phyloP scores from a whole-genome alignment of 1,140 invertebrate species.

The Drosophila neocordata region DNA sequence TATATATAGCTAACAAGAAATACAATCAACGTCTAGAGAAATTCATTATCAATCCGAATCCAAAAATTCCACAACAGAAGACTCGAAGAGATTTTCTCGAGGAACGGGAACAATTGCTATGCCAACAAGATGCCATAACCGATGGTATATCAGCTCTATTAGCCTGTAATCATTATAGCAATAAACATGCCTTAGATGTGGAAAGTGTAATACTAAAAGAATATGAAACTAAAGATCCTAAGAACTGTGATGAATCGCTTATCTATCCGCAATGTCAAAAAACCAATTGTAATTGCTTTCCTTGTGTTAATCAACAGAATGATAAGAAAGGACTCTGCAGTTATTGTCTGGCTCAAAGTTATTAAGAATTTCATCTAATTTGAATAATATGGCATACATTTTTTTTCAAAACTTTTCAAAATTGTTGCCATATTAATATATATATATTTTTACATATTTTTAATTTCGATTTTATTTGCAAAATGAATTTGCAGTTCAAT shows the following conservation, averaged over 20 bases:
- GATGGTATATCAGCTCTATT: neutral
- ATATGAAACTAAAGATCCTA: neutral
- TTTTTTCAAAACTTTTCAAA: too few species aligned
- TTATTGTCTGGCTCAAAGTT: neutral
- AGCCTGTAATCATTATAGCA: neutral
- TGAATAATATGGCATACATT: too few species aligned
- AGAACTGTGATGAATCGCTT: neutral
- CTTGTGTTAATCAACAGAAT: neutral
- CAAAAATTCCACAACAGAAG: constrained; percentile 5
- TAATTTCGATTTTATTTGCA: neutral
- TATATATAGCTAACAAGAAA: constrained; percentile 15
- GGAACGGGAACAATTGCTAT: constrained; percentile 3
- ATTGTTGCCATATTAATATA: too few species aligned
- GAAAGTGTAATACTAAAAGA: too few species aligned
- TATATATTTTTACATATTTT: constrained; percentile 18
- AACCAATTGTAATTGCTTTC: neutral
- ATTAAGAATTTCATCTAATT: too few species aligned
- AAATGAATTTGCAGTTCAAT: constrained; percentile 45
- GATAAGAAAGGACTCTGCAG: neutral
- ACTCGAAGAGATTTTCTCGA: neutral
- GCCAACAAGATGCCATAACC: neutral
- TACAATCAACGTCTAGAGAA: neutral
- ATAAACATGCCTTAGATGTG: neutral
- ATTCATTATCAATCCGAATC: neutral
- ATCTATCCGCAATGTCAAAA: too few species aligned